A percentile compares a stretch with the other conserved stretches of the same genome.
phyloP scores from a whole-genome alignment of 2,888 invertebrate genomes.

The Drosophila kokeensis region DNA sequence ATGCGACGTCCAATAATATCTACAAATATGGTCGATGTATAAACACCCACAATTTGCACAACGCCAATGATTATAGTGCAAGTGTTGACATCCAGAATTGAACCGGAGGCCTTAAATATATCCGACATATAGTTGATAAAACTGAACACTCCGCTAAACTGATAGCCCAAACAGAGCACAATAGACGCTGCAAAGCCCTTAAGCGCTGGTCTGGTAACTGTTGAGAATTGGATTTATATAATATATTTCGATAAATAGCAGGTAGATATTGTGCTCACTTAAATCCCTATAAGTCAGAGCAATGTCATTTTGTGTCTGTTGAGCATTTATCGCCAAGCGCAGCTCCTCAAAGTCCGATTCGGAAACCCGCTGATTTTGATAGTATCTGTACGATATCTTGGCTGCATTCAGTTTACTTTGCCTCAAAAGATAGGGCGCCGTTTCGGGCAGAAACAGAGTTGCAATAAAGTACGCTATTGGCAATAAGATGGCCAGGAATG shows the following conservation, averaged over 20 bases:
- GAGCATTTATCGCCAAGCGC: constrained; percentile 56
- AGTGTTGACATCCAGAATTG: constrained; percentile 77
- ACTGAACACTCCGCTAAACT: constrained; percentile 79
- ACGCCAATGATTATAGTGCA: constrained; percentile 82
- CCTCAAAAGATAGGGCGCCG: constrained; percentile 76
- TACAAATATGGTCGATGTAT: constrained; percentile 76
- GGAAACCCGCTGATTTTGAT: constrained; percentile 63
- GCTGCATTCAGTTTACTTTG: constrained; percentile 64
- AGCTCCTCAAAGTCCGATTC: constrained; percentile 70
- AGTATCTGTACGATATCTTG: constrained; percentile 77
- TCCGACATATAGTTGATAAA: constrained; percentile 83
- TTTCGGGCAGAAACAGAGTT: constrained; percentile 78
- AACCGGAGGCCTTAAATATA: constrained; percentile 79
- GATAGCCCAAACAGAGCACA: constrained; percentile 72
- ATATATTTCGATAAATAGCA: background rate
- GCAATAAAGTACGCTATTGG: constrained; percentile 74
- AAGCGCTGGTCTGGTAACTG: constrained; percentile 74
- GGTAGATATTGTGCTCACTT: constrained; percentile 59
- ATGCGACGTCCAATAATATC: constrained; percentile 81
- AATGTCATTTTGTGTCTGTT: constrained; percentile 21
- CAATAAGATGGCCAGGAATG: constrained; percentile 72
- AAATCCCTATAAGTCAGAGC: constrained; percentile 67
- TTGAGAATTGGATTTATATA: background rate
- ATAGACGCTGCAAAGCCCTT: constrained; percentile 69
- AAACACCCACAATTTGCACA: constrained; percentile 81